Evolutionary conservation across 2,888 invertebrate genomes (phyloP), one percentile per base, ranked within the genome.

Genomic region (Oxyteleia sp.): DNA sequence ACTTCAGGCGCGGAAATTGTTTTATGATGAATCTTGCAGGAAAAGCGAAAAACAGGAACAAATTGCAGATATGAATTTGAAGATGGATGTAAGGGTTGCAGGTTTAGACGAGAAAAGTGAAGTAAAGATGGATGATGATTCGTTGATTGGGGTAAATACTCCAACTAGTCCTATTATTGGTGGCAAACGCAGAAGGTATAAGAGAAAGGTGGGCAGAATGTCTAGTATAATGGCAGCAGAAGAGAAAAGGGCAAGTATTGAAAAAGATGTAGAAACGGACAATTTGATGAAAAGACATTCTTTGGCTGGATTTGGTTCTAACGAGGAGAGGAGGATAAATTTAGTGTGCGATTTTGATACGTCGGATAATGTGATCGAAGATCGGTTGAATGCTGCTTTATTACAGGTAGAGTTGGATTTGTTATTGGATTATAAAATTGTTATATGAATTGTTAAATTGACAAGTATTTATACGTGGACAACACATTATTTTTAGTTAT

Each of bases 311-410:
- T n/a, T 47, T 23, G 47, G 3, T 13, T 0, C 5, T 1, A 59
- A 8, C 4, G 23, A 32, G n/a, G 66, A 68, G 32, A 26, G 26
- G 1, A 45, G 4, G 20, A 16, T 26, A 1, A 55, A 76, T 10
- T 57, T 41, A 35, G 26, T 51, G 11, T 59, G 15, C 49, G n/a
- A 8, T 18, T 49, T 47, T 57, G 61, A 35, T 55, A 29, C 20
- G 13, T 82, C 71, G 1, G 66, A 82, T 16, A 71, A 74, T 57
- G 45, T 84, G 5, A 41, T 71, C 2, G 74, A 94, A 88, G 87
- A 91, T 4, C 81, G 91, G 15, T 93, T 95, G 8, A 63, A 79
- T 43, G 89, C 89, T 81, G 59, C 85, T 86, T 53, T 88, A 82
- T 88, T 91, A 84, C 91, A 89, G 87, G 90, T 90, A 83, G 47